These are phyloP conservation scores for Saccopteryx leptura DNA, from an alignment of 2,113 vertebrate species.

Conservation along the genomic window DNA sequence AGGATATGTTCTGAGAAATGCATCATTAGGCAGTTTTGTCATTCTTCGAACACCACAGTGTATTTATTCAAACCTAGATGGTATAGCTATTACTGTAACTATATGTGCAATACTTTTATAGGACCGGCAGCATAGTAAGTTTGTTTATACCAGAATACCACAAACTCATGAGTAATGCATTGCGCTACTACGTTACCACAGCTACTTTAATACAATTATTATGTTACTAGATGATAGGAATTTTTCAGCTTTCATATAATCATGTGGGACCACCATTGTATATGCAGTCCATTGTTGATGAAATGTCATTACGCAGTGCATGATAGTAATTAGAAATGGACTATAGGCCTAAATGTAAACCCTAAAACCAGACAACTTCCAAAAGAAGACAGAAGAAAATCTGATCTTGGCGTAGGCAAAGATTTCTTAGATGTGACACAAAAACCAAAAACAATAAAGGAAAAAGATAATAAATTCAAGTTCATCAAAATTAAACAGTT, in stretches of 20 bases:
- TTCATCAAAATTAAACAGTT: slow-evolving; percentile 47
- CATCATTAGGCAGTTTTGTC: background rate
- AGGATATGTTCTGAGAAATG: background rate
- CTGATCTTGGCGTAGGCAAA: background rate
- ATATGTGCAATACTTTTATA: background rate
- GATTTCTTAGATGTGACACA: slow-evolving; percentile 37
- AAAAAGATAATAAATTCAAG: slow-evolving; percentile 6
- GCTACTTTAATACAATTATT: background rate
- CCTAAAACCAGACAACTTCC: background rate
- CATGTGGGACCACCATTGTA: background rate
- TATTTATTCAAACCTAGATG: background rate
- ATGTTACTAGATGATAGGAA: too few species aligned
- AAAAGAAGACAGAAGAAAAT: slow-evolving; percentile 8
- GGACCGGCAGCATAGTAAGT: background rate
- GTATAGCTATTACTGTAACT: background rate
- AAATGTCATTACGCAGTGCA: background rate
- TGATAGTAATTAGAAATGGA: slow-evolving; percentile 45
- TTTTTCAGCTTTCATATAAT: background rate
- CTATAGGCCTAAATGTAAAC: background rate
- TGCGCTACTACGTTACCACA: background rate
- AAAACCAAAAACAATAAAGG: background rate
- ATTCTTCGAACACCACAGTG: background rate
- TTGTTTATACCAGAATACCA: background rate
- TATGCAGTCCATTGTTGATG: background rate
- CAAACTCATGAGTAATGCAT: background rate